These are phyloP conservation scores for Agrotis segetum DNA, from an alignment of 2,888 invertebrate genomes.

Conservation along the genomic window DNA sequence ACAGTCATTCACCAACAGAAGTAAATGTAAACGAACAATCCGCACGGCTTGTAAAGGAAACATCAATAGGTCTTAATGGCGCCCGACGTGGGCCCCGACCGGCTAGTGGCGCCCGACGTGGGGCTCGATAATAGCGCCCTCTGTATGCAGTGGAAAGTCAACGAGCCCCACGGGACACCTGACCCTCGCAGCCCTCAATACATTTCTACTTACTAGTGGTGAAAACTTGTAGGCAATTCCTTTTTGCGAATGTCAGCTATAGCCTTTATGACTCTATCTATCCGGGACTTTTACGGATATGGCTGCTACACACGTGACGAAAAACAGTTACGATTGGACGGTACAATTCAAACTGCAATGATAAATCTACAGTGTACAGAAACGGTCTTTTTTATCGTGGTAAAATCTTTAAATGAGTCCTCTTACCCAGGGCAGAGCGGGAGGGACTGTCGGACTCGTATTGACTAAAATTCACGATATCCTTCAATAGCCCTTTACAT, in stretches of 20 bases:
- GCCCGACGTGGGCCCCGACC: slow-evolving; percentile 59
- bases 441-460: too few species aligned
- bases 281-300: too few species aligned
- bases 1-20: slow-evolving; percentile 45
- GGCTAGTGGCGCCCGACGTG: slow-evolving; percentile 54
- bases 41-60: slow-evolving; percentile 36
- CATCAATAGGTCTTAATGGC: slow-evolving; percentile 63
- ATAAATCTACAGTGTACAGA: too few species aligned
- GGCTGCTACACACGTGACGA: too few species aligned
- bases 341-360: too few species aligned
- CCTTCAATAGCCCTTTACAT: too few species aligned
- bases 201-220: slow-evolving; percentile 34
- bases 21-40: slow-evolving; percentile 44
- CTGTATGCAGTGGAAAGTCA: slow-evolving; percentile 40
- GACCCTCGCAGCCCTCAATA: slow-evolving; percentile 45
- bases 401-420: too few species aligned
- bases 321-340: too few species aligned
- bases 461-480: too few species aligned
- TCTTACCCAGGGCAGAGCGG: too few species aligned
- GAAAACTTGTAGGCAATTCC: slow-evolving; percentile 31
- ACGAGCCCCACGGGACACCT: slow-evolving; percentile 53
- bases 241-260: slow-evolving; percentile 31
- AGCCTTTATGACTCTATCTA: slow-evolving; percentile 7
- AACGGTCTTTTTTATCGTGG: too few species aligned
- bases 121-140: slow-evolving; percentile 46